Evolutionary conservation across 2,888 invertebrate genomes (phyloP), one percentile per base, ranked within the genome.

Genomic region (Pseudococcus longispinus): DNA sequence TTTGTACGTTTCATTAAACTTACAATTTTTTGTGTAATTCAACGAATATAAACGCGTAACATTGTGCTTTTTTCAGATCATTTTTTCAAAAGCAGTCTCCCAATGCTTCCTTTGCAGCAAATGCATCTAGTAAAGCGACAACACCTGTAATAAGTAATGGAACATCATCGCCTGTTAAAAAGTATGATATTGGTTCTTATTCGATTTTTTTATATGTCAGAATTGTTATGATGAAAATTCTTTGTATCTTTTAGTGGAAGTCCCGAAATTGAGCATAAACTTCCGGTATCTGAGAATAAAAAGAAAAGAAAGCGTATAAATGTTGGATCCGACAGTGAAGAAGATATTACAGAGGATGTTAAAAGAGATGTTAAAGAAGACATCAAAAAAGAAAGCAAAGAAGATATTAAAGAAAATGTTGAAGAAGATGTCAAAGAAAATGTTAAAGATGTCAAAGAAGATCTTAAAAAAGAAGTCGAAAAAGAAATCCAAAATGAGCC

Each of bases 301-400:
- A 80, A 80, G 20, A 80, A 80, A 20, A 80, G 77, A 9, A 80
- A 80, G 18, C 77, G 77, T 37, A 80, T 80, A 9, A 80, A 80
- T 20, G 77, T 80, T 2, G 77, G 42, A 42, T 80, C 77, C 6
- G 77, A 80, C 2, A 80, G 77, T 42, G 77, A 80, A 80, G 77
- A 80, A 20, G 77, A 80, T 6, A n/a, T n/a, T 1, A 37, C 9
- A 4, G 77, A 32, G n/a, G 29, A 70, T 26, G 9, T 11, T 65
- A 13, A 13, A 3, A 26, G 26, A 15, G 13, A n/a, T 26, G 29
- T 1, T 1, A 37, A 83, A 29, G 15, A 46, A 51, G 51, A 26
- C 1, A 9, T 32, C 5, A 29, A 70, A 18, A 8, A 70, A 70
- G 15, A 70, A 18, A 5, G 3, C 6, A 18, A 70, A 13, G 32